Base-by-base conservation (phyloP, 2,113 vertebrate species). In the Synchiropus splendidus region DNA sequence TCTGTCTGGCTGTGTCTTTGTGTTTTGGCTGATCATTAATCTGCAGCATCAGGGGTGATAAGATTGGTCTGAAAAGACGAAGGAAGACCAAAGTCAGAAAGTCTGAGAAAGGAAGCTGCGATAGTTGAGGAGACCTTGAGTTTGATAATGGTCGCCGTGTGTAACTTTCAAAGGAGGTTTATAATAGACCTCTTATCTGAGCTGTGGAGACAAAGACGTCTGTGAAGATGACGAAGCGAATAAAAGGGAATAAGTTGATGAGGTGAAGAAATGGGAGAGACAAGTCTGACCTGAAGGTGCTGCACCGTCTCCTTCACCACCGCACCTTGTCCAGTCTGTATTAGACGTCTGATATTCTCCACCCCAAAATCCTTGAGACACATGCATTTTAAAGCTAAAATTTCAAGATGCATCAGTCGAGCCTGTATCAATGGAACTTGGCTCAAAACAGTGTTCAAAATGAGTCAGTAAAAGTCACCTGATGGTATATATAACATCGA, bases 1-100 rank as follows among this genome's bases (percentile, higher is more conserved):
- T 27, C 59, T 64, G 64, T 61, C 50, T 59, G 14, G 34, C 34
- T 48, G 58, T 52, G 55, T 72, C 65, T 79, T 74, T 76, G 66
- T 75, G 38, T 35, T 62, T 58, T 37, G 51, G 50, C 55, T 56
- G 64, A 63, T 74, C 74, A 79, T 81, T 72, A 72, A 77, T 78
- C 65, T 58, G n/a, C 64, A 44, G 64, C 49, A 67, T 69, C 70
- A 43, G 53, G 13, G 10, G 58, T 55, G 72, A 78, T 77, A 67
- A 69, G 61, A 72, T 33, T n/a, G 42, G 50, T 64, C 72, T 52
- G 48, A 65, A 68, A 64, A 58, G 55, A 32, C 45, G 49, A 54
- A 36, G 41, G 10, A 45, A 38, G 40, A 36, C 40, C 61, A 45
- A n/a, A 32, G n/a, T 34, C 36, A 34, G 10, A 56, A 18, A 51